Base-by-base conservation (phyloP, 2,113 vertebrate genomes). In the Aegithalos caudatus region DNA sequence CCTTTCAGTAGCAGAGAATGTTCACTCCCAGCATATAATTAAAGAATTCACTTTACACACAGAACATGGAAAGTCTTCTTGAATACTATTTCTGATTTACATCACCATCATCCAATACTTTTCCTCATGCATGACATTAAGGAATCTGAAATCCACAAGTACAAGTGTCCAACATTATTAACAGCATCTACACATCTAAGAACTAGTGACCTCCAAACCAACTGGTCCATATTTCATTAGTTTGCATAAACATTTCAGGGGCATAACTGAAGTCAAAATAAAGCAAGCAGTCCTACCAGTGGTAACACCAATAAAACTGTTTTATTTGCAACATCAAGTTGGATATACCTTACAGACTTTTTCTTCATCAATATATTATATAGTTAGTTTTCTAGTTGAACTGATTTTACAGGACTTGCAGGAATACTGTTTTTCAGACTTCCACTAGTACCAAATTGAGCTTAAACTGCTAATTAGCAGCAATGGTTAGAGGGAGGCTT, bases 11-110 rank as follows among this genome's bases (percentile, higher is more conserved):
- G 45, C 57, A 64, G 35, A 67, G 35, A 89, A 53, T 4, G 7
- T 19, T 72, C 35, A 44, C 8, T 57, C 11, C 10, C 40, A 44
- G 19, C 24, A 73, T 4, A 57, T 0, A 0, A 47, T 10, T 2
- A 25, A 38, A 58, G 17, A 83, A 83, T 29, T 83, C 57, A 60
- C 61, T 74, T 79, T 5, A 79, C 23, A 50, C 35, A 42, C 7
- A 23, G 9, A 50, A 33, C 1, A 2, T 21, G 6, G 14, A 44
- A 83, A 77, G 11, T 11, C n/a, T 78, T 35, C 56, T 65, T 33
- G 33, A 95, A 50, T 7, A 54, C 20, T 31, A 38, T 22, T 71
- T 70, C 37, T 45, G 10, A 40, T 58, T 81, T 78, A 50, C 7
- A 62, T 35, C 31, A 73, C 29, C n/a, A 58, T 57, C 20, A 81